phyloP scores from a whole-genome alignment of 2,888 invertebrate species.

The Mythimna pallens region DNA sequence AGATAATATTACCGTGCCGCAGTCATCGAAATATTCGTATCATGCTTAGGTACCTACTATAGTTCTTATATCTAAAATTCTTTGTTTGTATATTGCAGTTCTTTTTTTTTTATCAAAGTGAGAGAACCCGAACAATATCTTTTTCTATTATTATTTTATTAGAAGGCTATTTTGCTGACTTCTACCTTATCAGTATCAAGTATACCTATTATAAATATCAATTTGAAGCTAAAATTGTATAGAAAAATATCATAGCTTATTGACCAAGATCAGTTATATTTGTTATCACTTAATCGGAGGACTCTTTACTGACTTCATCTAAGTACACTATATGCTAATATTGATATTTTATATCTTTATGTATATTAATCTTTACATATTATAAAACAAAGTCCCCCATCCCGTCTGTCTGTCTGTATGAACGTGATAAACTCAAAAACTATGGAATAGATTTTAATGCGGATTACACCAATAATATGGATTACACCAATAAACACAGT shows the following conservation, averaged over 20 bases:
- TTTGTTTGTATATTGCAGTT: conserved; percentile 16
- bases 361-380: too few species aligned
- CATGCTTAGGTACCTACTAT: conserved; percentile 22
- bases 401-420: too few species aligned
- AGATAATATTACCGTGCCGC: too few species aligned
- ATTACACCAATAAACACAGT: too few species aligned
- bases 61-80: conserved; percentile 3
- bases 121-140: conserved; percentile 1
- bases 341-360: neutral
- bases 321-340: too few species aligned
- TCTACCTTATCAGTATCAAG: neutral
- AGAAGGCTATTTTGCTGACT: neutral
- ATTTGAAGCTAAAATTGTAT: neutral
- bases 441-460: too few species aligned
- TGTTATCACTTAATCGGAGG: neutral
- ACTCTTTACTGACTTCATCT: neutral
- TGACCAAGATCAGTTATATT: conserved; percentile 14
- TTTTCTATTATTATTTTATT: neutral
- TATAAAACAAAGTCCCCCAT: too few species aligned
- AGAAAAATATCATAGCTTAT: neutral
- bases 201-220: neutral
- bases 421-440: too few species aligned
- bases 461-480: too few species aligned
- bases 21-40: conserved; percentile 27
- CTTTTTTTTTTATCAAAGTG: conserved; percentile 8